Base-by-base conservation (phyloP, 2,888 invertebrate genomes). In the Ormia ochracea region DNA sequence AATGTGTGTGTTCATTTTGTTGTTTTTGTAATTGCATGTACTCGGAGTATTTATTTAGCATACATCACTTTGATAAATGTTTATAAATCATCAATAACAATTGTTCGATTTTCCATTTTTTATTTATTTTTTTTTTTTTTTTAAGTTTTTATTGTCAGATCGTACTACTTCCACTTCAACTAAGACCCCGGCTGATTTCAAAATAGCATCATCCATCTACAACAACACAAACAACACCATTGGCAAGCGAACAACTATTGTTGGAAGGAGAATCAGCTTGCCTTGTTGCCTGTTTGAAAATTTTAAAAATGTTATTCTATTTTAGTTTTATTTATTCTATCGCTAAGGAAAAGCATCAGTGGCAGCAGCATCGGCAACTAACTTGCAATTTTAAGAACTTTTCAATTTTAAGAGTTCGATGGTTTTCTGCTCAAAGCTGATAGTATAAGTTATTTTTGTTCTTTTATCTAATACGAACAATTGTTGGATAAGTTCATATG, bases 41-140 rank as follows among this genome's bases (percentile, higher is more conserved):
- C n/a, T n/a, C n/a, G n/a, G n/a, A 74, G 65, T 58, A 63, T 76
- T 59, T 61, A 70, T 80, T 81, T 82, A 81, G 78, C 81, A 82
- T 82, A 82, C 78, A 82, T 82, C 81, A 82, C 81, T 82, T 78
- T 80, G 74, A 79, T 74, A 79, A 82, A 70, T 81, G 82, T 81
- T 82, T 81, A 81, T 81, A 82, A 82, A 82, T 82, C 82, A 82
- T 82, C 81, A 82, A 82, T 82, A 82, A 80, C 72, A 79, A 66
- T 68, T 75, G 65, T 68, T 50, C 38, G n/a, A n/a, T n/a, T n/a
- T n/a, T n/a, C n/a, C n/a, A n/a, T n/a, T n/a, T n/a, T n/a, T n/a
- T n/a, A n/a, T n/a, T n/a, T n/a, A n/a, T n/a, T n/a, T n/a, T n/a
- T n/a, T n/a, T n/a, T 36, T 19, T 41, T 19, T 54, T 76, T 43